Evolutionary conservation across 2,113 vertebrate species (phyloP).

Genomic region (Seriola aureovittata): DNA sequence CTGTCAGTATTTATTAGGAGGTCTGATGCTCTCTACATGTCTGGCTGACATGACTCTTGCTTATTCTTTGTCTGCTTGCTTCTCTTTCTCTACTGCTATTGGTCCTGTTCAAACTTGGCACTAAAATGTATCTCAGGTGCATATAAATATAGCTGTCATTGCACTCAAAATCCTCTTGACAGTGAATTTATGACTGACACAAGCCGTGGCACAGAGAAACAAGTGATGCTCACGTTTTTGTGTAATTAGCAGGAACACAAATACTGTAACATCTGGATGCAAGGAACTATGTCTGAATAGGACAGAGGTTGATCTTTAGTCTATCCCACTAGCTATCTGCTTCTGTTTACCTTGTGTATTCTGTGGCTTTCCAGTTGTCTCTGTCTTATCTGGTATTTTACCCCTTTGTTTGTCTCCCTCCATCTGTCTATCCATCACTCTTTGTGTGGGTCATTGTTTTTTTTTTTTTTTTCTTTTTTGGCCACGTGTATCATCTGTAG

Average conservation of each 20-base stretch:
- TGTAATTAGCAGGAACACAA: background rate
- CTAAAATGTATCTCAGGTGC: background rate
- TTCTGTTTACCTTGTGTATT: conserved; percentile 18
- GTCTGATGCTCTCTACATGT: conserved; percentile 9
- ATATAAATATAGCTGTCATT: conserved; percentile 7
- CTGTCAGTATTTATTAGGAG: conserved; percentile 53
- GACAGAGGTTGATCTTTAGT: conserved; percentile 1
- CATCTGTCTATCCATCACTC: conserved; percentile 41
- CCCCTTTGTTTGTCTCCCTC: conserved; percentile 48
- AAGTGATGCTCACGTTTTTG: background rate
- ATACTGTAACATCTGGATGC: background rate
- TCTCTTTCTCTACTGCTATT: conserved; percentile 8
- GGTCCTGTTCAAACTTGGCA: conserved; percentile 1
- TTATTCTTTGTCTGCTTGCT: conserved; percentile 1
- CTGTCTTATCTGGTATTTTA: conserved; percentile 47
- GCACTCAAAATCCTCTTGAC: background rate
- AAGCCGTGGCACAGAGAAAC: background rate
- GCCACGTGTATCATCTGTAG: conserved; percentile 78
- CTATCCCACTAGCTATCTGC: background rate
- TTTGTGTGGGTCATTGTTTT: conserved; percentile 38
- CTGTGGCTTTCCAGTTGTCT: conserved; percentile 12
- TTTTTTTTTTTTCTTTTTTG: conserved; percentile 17
- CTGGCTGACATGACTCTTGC: conserved; percentile 18
- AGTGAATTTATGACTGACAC: background rate
- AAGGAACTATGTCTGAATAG: background rate